Evolutionary conservation across 2,888 invertebrate species (phyloP), one percentile per base, ranked within the genome.

Genomic region (Melieria picta): DNA sequence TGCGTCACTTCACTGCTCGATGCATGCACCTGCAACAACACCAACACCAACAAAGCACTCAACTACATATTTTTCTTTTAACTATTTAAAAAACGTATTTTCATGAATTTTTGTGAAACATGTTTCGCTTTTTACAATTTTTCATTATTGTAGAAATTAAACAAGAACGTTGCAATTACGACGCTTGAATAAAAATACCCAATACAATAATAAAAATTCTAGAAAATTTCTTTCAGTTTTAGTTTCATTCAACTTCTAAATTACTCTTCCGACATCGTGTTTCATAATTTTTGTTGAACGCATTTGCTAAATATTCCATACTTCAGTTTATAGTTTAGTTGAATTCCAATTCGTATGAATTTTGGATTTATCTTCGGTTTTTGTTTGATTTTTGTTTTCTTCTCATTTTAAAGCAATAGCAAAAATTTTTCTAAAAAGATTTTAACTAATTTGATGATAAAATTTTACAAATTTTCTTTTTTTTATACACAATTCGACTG

Each of bases 361-460:
- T 76, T 66, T 66, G 62, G 46, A 62, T 47, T 30, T 63, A 16
- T 62, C 42, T 57, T 58, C 61, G 10, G 47, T 50, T 60, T 63
- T 64, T 65, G 48, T 47, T 67, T 58, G 70, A 75, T 64, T 71
- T 62, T 63, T 52, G 62, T 65, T 73, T 74, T 77, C 65, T 9
- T 73, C 63, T 75, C 50, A 69, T 73, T 73, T 75, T 75, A 81
- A 84, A 84, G 83, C 82, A 80, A 80, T 81, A 82, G 84, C 84
- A 83, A 83, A 84, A 83, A 75, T 82, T 83, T 83, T 9, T 83
- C 83, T 84, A 84, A 82, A 72, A 82, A 82, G 80, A 81, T 81
- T 81, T 80, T 70, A 78, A 79, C 81, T 81, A 81, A 77, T 79
- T 68, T 77, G 72, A 69, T 75, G 57, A 70, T 65, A 65, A 46